phyloP scores from a whole-genome alignment of 1,140 invertebrate species.

The Marisa cornuarietis region DNA sequence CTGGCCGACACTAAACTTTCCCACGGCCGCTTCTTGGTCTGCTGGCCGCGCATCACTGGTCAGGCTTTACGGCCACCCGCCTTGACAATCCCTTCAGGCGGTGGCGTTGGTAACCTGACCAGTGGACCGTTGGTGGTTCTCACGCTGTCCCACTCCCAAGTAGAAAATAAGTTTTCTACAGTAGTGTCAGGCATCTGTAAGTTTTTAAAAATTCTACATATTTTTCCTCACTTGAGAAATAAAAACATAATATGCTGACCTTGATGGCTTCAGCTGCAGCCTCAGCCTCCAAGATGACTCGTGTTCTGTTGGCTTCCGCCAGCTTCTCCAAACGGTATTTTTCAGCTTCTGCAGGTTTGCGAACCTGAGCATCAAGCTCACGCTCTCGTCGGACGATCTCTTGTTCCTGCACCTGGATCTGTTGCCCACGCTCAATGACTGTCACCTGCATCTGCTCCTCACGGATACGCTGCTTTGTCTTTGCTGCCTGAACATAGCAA shows the following conservation, averaged over 20 bases:
- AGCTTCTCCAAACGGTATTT: slow-evolving; percentile 92
- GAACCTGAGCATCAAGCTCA: slow-evolving; percentile 89
- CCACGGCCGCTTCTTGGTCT: no score
- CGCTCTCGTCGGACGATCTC: slow-evolving; percentile 64
- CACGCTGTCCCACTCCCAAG: no score
- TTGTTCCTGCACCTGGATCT: slow-evolving; percentile 74
- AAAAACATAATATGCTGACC: slow-evolving; percentile 62
- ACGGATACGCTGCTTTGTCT: slow-evolving; percentile 94
- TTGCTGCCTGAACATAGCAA: slow-evolving; percentile 80
- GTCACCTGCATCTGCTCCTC: slow-evolving; percentile 97
- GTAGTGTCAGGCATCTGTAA: no score
- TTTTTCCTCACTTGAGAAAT: not conserved
- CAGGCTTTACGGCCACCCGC: no score
- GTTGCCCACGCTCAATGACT: slow-evolving; percentile 91
- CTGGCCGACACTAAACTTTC: no score
- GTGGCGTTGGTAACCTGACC: no score
- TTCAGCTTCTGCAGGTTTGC: slow-evolving; percentile 92
- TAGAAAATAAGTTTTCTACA: no score
- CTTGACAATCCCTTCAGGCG: no score
- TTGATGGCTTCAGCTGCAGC: slow-evolving; percentile 91
- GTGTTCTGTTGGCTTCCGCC: slow-evolving; percentile 88
- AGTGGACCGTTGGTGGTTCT: no score
- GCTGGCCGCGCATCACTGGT: no score
- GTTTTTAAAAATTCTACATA: no score
- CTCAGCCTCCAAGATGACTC: slow-evolving; percentile 89